These are phyloP conservation scores for Hucho hucho DNA, from an alignment of 2,113 vertebrate species.

Conservation along the genomic window DNA sequence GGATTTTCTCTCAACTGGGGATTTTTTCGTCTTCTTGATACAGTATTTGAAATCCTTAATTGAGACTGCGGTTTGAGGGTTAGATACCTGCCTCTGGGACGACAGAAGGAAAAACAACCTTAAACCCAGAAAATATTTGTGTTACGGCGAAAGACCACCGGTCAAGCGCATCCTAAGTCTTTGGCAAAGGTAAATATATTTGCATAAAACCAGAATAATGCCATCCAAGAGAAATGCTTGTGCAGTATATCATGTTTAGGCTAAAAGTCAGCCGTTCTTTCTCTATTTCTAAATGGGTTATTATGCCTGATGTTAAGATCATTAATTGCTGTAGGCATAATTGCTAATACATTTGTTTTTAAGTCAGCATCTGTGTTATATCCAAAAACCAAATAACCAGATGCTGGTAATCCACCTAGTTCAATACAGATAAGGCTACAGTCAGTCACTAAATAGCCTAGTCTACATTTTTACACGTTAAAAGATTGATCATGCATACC, in stretches of 20 bases:
- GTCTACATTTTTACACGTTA: not conserved
- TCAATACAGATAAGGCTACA: not conserved
- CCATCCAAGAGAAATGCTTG: not conserved
- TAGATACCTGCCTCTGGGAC: conserved; percentile 58
- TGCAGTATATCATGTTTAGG: not conserved
- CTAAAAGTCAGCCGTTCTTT: not conserved
- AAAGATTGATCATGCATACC: not conserved
- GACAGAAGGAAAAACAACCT: conserved; percentile 40
- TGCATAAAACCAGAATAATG: not conserved
- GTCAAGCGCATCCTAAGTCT: conserved; percentile 51
- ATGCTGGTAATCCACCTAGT: no score
- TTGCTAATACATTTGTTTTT: no score
- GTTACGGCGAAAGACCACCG: conserved; percentile 34
- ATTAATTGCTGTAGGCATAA: not conserved
- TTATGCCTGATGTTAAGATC: not conserved
- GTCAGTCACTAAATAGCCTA: not conserved
- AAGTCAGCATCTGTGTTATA: no score
- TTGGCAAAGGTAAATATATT: conserved; percentile 53
- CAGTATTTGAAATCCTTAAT: conserved; percentile 3
- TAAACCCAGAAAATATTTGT: conserved; percentile 12
- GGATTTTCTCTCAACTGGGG: conserved; percentile 54
- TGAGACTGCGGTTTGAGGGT: conserved; percentile 61
- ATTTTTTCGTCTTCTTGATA: conserved; percentile 51
- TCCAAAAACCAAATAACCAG: no score
- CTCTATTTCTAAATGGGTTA: not conserved